phyloP scores from a whole-genome alignment of 2,888 invertebrate species.

The Laspeyria flexula region DNA sequence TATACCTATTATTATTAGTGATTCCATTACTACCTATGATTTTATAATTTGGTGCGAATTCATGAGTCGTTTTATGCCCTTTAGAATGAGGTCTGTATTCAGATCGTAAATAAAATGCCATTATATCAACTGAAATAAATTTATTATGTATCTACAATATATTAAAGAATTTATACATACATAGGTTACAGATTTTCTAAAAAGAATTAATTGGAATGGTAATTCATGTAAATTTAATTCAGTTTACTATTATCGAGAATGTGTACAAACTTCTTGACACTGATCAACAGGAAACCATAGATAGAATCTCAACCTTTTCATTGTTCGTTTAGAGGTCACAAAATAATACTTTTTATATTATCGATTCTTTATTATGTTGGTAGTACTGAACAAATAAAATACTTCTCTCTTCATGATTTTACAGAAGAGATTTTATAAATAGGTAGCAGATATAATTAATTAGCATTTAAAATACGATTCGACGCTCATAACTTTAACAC shows the following conservation, averaged over 20 bases:
- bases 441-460: constrained; percentile 5
- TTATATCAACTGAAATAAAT: constrained; percentile 61
- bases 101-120: no score
- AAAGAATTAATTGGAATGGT: constrained; percentile 37
- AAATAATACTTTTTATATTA: neutral
- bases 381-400: neutral
- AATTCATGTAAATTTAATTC: constrained; percentile 8
- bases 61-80: no score
- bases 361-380: neutral
- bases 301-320: constrained; percentile 4
- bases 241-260: neutral
- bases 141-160: constrained; percentile 62
- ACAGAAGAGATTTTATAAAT: constrained; percentile 5
- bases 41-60: no score
- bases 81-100: no score
- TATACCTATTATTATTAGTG: no score
- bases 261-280: no score
- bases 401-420: neutral
- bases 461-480: constrained; percentile 27
- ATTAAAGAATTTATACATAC: constrained; percentile 45
- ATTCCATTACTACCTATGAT: no score
- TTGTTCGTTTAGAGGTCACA: neutral
- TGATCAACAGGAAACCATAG: no score
- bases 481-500: constrained; percentile 25
- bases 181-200: constrained; percentile 18